phyloP scores from a whole-genome alignment of 1,140 invertebrate genomes.

The Drepana arcuata region DNA sequence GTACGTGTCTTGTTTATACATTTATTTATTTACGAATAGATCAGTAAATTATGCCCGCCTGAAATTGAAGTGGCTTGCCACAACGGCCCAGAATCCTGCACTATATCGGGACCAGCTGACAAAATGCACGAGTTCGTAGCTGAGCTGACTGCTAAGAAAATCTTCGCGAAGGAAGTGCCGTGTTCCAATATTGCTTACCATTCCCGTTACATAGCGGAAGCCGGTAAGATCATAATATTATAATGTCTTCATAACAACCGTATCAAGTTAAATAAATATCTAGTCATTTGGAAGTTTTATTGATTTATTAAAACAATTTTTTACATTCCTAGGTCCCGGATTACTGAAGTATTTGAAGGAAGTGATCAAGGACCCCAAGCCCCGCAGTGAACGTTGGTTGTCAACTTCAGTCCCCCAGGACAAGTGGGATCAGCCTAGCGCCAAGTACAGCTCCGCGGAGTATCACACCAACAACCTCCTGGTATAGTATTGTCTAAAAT shows the following conservation, averaged over 20 bases:
- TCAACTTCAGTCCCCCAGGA: constrained; percentile 84
- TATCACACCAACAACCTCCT: constrained; percentile 94
- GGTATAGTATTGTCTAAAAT: no score
- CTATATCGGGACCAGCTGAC: constrained; percentile 82
- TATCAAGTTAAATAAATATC: no score
- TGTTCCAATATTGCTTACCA: constrained; percentile 82
- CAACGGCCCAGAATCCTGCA: constrained; percentile 81
- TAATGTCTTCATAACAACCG: no score
- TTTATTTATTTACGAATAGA: no score
- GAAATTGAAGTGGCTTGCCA: constrained; percentile 81
- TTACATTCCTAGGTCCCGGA: constrained; percentile 72
- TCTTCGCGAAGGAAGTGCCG: constrained; percentile 82
- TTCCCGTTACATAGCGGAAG: constrained; percentile 77
- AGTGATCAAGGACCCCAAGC: constrained; percentile 76
- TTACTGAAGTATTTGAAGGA: constrained; percentile 79
- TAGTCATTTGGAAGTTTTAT: constrained; percentile 37
- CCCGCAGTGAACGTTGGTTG: constrained; percentile 83
- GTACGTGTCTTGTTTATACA: no score
- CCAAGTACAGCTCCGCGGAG: constrained; percentile 83
- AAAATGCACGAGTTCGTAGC: constrained; percentile 75
- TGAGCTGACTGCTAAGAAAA: constrained; percentile 74
- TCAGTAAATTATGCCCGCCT: constrained; percentile 70
- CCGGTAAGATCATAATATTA: no score
- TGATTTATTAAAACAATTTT: no score
- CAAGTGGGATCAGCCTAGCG: constrained; percentile 77